Percentiles rank a stretch among this genome's conserved stretches.
Conservation (phyloP, 1,140 invertebrate genomes). For the Piezodorus guildinii region DNA sequence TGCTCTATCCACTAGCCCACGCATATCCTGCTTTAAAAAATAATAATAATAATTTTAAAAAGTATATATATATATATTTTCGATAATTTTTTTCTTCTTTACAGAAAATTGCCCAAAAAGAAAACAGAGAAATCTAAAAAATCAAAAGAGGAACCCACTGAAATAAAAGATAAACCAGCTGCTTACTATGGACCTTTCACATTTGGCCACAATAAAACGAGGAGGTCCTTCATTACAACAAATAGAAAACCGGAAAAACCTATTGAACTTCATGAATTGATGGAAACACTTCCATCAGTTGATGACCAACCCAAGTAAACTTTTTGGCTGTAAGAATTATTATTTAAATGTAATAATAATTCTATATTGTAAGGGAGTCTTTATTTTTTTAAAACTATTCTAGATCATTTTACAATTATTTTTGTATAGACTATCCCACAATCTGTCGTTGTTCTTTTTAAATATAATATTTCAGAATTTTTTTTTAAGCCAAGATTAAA, state of each 20-base stretch:
- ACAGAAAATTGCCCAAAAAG: neutral
- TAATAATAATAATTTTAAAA: neutral
- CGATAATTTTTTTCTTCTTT: neutral
- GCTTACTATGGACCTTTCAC: neutral
- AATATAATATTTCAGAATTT: too few relatives aligned
- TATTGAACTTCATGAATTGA: conserved; percentile 18
- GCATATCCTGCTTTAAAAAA: too few relatives aligned
- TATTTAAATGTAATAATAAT: too few relatives aligned
- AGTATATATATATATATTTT: neutral
- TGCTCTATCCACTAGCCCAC: too few relatives aligned
- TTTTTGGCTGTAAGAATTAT: too few relatives aligned
- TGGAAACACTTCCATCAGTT: conserved; percentile 12
- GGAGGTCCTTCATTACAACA: neutral
- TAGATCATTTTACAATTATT: too few relatives aligned
- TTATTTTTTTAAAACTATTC: too few relatives aligned
- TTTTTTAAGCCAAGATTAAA: too few relatives aligned
- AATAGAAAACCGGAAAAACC: neutral
- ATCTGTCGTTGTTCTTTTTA: too few relatives aligned
- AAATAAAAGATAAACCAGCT: neutral
- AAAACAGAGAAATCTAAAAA: neutral
- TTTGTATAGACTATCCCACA: too few relatives aligned
- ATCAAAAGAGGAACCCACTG: neutral
- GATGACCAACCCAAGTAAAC: too few relatives aligned
- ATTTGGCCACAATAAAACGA: neutral
- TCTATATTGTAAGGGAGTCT: too few relatives aligned